Evolutionary conservation across 2,888 invertebrate genomes (phyloP), one percentile per base, ranked within the genome.

Genomic region (Lacanobia oleracea): DNA sequence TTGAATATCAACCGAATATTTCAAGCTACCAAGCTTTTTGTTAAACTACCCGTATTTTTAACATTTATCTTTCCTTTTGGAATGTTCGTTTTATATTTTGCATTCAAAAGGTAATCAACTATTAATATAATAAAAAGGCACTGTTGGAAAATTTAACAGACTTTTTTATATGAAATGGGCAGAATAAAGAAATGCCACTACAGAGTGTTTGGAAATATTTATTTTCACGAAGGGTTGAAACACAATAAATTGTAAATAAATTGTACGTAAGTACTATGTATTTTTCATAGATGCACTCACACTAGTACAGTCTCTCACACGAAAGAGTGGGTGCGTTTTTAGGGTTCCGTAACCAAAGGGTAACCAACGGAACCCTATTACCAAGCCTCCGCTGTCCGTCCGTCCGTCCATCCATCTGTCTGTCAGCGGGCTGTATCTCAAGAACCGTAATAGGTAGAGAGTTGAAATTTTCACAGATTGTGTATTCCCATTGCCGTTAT

Each of bases 171-270:
- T 40, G 0, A 43, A 65, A 72, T 21, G 54, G 53, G 9, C 2
- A 33, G 23, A 56, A 33, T 40, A 56, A 2, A 5, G 33, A 14
- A 50, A 54, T 50, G 16, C n/a, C n/a, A n/a, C n/a, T 40, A 14
- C n/a, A n/a, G 23, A 67, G 43, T 70, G 48, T 56, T 48, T 59
- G n/a, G 33, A 21, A 66, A 66, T 53, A n/a, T 51, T n/a, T 10
- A 50, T 66, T 50, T 45, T 64, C 57, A 48, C 27, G 23, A 50
- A 45, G 12, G 45, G 5, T 51, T 37, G 10, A 53, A 67, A 63
- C 66, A 59, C 48, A 56, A 75, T 75, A 81, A 81, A 79, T 70
- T 62, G 48, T 50, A 48, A 67, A 67, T 54, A 67, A 64, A 63
- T 0, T 18, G 8, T 8, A 48, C 18, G 4, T 18, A 16, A 1